Conservation (phyloP, 2,113 vertebrate species). For the Elephantulus edwardii region DNA sequence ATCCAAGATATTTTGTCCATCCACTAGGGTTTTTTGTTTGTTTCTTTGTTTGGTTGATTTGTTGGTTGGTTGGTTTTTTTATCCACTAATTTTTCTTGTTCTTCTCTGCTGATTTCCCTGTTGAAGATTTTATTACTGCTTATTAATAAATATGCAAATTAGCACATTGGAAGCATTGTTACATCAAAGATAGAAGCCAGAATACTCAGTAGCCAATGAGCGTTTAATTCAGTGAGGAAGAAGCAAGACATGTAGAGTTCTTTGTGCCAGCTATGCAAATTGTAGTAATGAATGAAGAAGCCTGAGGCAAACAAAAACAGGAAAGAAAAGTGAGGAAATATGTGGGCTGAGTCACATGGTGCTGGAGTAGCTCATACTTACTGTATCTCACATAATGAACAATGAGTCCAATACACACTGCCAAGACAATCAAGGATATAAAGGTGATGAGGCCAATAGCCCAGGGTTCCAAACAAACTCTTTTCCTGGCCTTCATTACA, state of each 20-base stretch:
- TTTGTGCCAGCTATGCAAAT: background rate
- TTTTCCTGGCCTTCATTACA: constrained; percentile 50
- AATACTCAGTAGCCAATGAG: background rate
- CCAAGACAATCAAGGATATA: constrained; percentile 67
- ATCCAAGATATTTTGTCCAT: background rate
- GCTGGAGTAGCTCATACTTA: constrained; percentile 48
- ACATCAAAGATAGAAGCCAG: background rate
- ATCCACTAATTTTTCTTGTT: too few species aligned
- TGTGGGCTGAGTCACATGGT: background rate
- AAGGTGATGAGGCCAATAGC: constrained; percentile 72
- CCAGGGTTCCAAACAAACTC: constrained; percentile 63
- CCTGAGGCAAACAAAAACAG: constrained; percentile 48
- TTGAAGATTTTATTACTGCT: background rate
- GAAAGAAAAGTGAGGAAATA: background rate
- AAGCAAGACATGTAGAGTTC: background rate
- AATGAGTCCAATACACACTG: constrained; percentile 73
- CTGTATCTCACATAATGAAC: constrained; percentile 76
- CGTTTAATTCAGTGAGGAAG: background rate
- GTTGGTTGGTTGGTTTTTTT: too few species aligned
- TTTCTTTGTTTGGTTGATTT: too few species aligned
- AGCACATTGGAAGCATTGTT: background rate
- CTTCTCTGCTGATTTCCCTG: background rate
- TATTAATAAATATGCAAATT: constrained; percentile 24
- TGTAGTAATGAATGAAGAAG: background rate
- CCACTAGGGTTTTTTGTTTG: too few species aligned